phyloP scores from a whole-genome alignment of 2,888 invertebrate species.

The Conchocele bisecta region DNA sequence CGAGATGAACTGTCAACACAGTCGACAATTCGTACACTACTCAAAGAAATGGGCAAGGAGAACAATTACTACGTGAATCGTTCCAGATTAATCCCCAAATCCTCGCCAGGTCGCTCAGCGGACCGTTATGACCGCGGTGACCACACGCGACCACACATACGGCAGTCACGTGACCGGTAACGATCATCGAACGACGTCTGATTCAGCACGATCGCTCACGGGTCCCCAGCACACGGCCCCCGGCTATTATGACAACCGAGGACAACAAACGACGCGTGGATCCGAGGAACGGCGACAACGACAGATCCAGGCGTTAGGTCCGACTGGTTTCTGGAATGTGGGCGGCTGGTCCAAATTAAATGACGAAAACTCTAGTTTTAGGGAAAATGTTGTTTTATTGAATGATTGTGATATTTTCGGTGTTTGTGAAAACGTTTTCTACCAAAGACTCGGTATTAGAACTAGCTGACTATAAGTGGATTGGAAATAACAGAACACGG shows the following conservation, averaged over 20 bases:
- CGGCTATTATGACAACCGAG: no score
- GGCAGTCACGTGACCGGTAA: no score
- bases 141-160: no score
- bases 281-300: no score
- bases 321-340: slow-evolving; percentile 16
- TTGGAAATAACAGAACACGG: neutral
- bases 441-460: neutral
- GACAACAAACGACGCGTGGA: no score
- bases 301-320: no score
- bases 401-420: slow-evolving; percentile 7
- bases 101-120: neutral
- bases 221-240: no score
- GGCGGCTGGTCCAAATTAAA: slow-evolving; percentile 10
- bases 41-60: slow-evolving; percentile 3
- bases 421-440: slow-evolving; percentile 10
- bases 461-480: slow-evolving; percentile 7
- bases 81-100: neutral
- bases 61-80: slow-evolving; percentile 1
- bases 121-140: no score
- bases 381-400: slow-evolving; percentile 9
- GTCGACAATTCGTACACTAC: neutral
- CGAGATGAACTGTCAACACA: neutral
- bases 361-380: slow-evolving; percentile 12
- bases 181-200: no score
- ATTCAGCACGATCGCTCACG: no score